A percentile compares a stretch with the other conserved stretches of the same genome.
phyloP scores from a whole-genome alignment of 2,888 invertebrate genomes.

The Agonum fuliginosum region DNA sequence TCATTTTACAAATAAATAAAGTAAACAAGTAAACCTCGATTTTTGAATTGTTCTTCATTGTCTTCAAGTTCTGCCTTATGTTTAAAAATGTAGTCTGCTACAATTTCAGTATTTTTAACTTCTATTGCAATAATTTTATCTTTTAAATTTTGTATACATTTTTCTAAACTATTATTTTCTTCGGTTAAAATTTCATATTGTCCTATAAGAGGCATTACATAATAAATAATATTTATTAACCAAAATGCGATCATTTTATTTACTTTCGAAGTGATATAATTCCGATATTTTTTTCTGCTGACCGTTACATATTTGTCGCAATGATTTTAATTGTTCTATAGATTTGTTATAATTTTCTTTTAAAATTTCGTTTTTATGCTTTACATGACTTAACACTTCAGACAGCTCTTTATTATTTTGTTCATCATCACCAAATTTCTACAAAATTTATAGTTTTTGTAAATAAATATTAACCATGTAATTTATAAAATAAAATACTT shows the following conservation, averaged over 20 bases:
- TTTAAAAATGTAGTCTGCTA: not conserved
- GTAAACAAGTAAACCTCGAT: constrained; percentile 26
- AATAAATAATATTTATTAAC: constrained; percentile 3
- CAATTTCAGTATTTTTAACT: constrained; percentile 3
- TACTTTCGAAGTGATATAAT: constrained; percentile 30
- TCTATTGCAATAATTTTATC: constrained; percentile 15
- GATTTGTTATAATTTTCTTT: constrained; percentile 37
- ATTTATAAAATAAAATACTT: constrained; percentile 8
- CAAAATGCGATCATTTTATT: not conserved
- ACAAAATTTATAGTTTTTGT: not conserved
- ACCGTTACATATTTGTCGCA: constrained; percentile 23
- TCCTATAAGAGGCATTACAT: constrained; percentile 28
- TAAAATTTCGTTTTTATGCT: not conserved
- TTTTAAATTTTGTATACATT: constrained; percentile 1
- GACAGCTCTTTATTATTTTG: constrained; percentile 13
- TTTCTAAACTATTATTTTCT: constrained; percentile 11
- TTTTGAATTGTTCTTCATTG: constrained; percentile 4
- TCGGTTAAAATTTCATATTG: constrained; percentile 19
- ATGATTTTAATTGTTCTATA: constrained; percentile 19
- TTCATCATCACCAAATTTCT: constrained; percentile 32
- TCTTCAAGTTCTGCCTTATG: constrained; percentile 14
- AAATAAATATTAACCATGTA: not conserved
- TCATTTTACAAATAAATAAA: not conserved
- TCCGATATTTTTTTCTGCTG: constrained; percentile 24
- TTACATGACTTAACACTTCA: not conserved